Percentiles rank a stretch among this genome's conserved stretches.
Conservation (phyloP, 2,888 invertebrate genomes). For the Aproaerema taeniolella region DNA sequence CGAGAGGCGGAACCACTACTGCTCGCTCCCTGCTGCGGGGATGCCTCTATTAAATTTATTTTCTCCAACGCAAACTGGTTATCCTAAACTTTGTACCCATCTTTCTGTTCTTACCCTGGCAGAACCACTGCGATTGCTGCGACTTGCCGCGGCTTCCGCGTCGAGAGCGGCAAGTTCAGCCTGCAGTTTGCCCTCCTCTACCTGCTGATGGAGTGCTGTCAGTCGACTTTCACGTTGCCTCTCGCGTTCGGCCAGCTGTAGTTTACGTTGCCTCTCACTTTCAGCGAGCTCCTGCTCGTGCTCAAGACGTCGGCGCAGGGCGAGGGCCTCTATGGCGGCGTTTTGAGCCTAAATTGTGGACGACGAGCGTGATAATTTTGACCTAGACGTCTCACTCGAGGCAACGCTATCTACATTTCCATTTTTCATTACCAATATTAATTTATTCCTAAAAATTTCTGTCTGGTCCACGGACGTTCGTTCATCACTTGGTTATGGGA, state of each 20-base stretch:
- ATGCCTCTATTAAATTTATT: neutral
- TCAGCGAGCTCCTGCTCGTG: neutral
- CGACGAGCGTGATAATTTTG: neutral
- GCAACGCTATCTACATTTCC: too few relatives aligned
- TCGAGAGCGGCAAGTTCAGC: neutral
- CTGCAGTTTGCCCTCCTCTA: neutral
- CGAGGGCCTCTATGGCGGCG: neutral
- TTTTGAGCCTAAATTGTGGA: neutral
- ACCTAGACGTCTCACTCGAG: neutral
- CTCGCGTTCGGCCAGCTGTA: too few relatives aligned
- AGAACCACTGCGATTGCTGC: neutral
- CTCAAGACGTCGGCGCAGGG: neutral
- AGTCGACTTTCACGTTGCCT: neutral
- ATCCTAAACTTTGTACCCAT: neutral
- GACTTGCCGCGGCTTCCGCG: neutral
- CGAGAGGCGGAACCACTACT: neutral
- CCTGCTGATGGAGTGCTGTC: neutral
- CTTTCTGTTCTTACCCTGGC: neutral
- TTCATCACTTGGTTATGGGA: too few relatives aligned
- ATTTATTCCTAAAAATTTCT: too few relatives aligned
- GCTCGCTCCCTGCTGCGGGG: neutral
- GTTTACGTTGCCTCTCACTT: too few relatives aligned
- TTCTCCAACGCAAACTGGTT: neutral
- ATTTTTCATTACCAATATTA: too few relatives aligned
- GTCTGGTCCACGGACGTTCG: too few relatives aligned